Evolutionary conservation across 2,888 invertebrate species (phyloP), one percentile per base, ranked within the genome.

Genomic region (Deilephila elpenor): DNA sequence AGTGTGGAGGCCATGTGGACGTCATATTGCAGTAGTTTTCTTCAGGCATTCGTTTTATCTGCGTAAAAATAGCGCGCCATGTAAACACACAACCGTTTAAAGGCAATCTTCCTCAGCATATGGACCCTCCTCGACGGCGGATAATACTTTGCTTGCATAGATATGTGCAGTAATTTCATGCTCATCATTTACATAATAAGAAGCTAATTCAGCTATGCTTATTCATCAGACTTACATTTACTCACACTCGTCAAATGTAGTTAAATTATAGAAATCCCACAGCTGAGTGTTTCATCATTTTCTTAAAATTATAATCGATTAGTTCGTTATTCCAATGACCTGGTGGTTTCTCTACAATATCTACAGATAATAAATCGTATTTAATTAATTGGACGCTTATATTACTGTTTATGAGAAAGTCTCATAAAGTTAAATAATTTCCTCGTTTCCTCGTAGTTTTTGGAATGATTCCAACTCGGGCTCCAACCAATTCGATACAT

Each of bases 11-110:
- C 61, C 60, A 61, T 67, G 51, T 67, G 67, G 44, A 67, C 67
- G 51, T 67, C 67, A 67, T 51, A 51, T 67, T 67, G 67, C 67
- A 67, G 67, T 51, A 67, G 14, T 67, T 51, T 67, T 67, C 67
- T 25, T 67, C 14, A 56, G n/a, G 25, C 67, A 25, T 44, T 67
- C 6, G 4, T 64, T 67, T 67, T 25, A 67, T 67, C 51, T 67
- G 25, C 44, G 51, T 44, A 67, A 51, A 25, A 67, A 67, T 67
- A 67, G 67, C 37, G 37, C 67, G 25, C 19, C 34, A 29, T 44
- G 5, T 67, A 67, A 44, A 67, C 67, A 67, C 51, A 44, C 5
- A 17, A 14, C 64, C 25, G 25, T 29, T 25, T 44, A 25, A 25
- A 17, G 44, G 25, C 1, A 11, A 14, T 44, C 44, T 44, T 14